A percentile compares a stretch with the other conserved stretches of the same genome.
phyloP scores from a whole-genome alignment of 2,113 vertebrate genomes.

The Podarcis muralis region DNA sequence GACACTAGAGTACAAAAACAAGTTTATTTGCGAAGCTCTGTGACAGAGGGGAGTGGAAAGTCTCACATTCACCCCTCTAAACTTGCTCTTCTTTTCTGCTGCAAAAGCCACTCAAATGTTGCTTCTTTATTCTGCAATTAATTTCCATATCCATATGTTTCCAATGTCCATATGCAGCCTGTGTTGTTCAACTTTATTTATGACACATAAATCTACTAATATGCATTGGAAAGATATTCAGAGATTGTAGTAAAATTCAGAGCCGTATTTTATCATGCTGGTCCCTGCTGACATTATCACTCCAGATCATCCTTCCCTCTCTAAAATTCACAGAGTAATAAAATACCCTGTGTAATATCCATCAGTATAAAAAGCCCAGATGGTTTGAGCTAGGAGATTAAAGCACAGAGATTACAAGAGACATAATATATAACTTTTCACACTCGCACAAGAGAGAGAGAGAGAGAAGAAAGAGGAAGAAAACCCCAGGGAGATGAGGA shows the following conservation, averaged over 20 bases:
- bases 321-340: conserved; percentile 64
- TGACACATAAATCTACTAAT: conserved; percentile 22
- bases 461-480: background rate
- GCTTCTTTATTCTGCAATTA: conserved; percentile 32
- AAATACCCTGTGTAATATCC: conserved; percentile 55
- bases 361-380: conserved; percentile 59
- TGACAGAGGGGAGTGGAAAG: background rate
- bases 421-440: conserved; percentile 46
- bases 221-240: conserved; percentile 32
- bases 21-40: background rate
- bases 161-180: conserved; percentile 20
- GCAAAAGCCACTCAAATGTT: conserved; percentile 21
- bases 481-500: background rate
- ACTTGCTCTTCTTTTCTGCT: conserved; percentile 1
- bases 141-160: conserved; percentile 39
- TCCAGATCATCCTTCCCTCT: conserved; percentile 43
- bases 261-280: conserved; percentile 43
- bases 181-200: conserved; percentile 36
- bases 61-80: background rate
- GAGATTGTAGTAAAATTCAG: conserved; percentile 49
- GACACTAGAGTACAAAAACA: background rate
- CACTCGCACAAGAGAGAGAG: too few relatives aligned
- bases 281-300: conserved; percentile 46
- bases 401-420: conserved; percentile 43
- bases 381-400: conserved; percentile 49